Base-by-base conservation (phyloP, 2,888 invertebrate genomes). In the Mechanitis mazaeus region DNA sequence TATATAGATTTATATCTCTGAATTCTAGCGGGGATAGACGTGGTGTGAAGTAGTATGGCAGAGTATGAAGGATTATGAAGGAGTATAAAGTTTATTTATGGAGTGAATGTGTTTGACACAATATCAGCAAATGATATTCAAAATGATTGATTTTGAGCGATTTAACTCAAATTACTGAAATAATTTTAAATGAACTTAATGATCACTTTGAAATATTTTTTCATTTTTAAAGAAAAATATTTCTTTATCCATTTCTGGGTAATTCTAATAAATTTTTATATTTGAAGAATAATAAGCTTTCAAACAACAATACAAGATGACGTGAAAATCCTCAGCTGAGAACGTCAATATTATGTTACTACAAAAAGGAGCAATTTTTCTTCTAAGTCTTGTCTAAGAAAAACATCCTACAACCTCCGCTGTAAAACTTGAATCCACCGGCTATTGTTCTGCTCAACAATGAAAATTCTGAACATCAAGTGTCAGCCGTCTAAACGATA, bases 401-500 rank as follows among this genome's bases (percentile, higher is more conserved):
- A 76, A 73, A 74, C 69, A 72, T 72, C 73, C 71, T 74, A 73
- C 73, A 79, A 76, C 73, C 75, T 76, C 72, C 72, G 76, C 75
- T 75, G 76, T 75, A 78, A 79, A 83, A 80, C 75, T 79, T 73
- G 76, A 75, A 79, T 75, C 79, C 82, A 78, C 74, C 75, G 68
- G 59, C 74, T 76, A 81, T 87, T 87, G 85, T 87, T 79, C 75
- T 70, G 72, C 67, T 56, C 68, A 70, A 85, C 83, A 84, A 84
- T 79, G 79, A 76, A 72, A 70, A 70, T 71, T 68, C 71, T 60
- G 73, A 76, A 76, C 78, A 75, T 80, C 83, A 79, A 84, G 83
- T 84, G 84, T 81, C 83, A 80, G 76, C 72, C 72, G 68, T 69
- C 74, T 75, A 74, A 80, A 77, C 79, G 82, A 80, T 82, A 83